These are phyloP conservation scores for Luehdorfia chinensis DNA, from an alignment of 1,140 invertebrate genomes.

Conservation along the genomic window DNA sequence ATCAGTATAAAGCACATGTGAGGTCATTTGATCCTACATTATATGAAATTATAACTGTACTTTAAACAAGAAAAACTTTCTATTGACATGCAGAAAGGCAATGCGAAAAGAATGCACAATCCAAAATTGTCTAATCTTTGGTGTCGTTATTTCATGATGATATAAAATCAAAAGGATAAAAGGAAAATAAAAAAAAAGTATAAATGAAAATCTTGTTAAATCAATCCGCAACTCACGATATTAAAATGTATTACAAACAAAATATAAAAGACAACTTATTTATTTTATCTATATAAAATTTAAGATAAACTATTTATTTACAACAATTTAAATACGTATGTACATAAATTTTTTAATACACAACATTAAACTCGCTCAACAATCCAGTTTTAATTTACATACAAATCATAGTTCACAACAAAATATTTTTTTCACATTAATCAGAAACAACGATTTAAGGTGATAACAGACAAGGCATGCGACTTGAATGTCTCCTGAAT, in stretches of 20 bases:
- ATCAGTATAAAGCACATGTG: neutral
- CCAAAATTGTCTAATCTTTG: slow-evolving; percentile 43
- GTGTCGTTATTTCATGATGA: slow-evolving; percentile 48
- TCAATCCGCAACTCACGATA: slow-evolving; percentile 22
- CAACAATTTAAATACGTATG: slow-evolving; percentile 69
- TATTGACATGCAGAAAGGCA: slow-evolving; percentile 5
- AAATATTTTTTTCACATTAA: slow-evolving; percentile 18
- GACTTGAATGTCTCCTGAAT: too few relatives aligned
- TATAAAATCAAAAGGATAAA: too few relatives aligned
- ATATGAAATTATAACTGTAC: neutral
- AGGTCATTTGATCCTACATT: slow-evolving; percentile 8
- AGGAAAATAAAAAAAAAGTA: too few relatives aligned
- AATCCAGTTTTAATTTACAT: slow-evolving; percentile 35
- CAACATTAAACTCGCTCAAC: slow-evolving; percentile 63
- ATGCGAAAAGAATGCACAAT: slow-evolving; percentile 16
- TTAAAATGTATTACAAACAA: slow-evolving; percentile 25
- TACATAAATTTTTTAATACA: slow-evolving; percentile 65
- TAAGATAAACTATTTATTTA: slow-evolving; percentile 70
- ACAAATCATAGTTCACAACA: slow-evolving; percentile 27
- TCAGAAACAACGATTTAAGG: too few relatives aligned
- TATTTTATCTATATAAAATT: slow-evolving; percentile 39
- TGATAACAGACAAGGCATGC: too few relatives aligned
- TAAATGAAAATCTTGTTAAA: slow-evolving; percentile 23
- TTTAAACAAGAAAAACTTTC: slow-evolving; percentile 4
- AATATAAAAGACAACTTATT: slow-evolving; percentile 31